A percentile compares a stretch with the other conserved stretches of the same genome.
These are phyloP conservation scores for Megaceryle torquata DNA, from an alignment of 2,113 vertebrate species.

Conservation along the genomic window DNA sequence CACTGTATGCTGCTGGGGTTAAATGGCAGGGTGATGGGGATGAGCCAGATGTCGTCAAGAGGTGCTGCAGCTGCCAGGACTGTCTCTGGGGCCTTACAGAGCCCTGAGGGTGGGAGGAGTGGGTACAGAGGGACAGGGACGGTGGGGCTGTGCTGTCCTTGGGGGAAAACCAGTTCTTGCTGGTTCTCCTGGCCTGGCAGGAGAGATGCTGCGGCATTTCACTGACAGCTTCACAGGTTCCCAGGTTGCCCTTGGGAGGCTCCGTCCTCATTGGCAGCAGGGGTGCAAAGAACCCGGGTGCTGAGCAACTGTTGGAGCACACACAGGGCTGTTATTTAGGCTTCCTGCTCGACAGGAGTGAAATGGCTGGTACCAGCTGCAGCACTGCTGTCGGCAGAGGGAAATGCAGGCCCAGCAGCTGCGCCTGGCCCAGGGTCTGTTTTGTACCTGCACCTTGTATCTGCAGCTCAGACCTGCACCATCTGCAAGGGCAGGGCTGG, in stretches of 20 bases:
- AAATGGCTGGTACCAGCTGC: not conserved
- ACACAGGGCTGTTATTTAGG: fast-evolving
- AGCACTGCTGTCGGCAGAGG: not conserved
- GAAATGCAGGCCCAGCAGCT: not conserved
- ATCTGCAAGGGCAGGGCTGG: not conserved
- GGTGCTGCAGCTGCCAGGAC: not conserved
- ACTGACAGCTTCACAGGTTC: not conserved
- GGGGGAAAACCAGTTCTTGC: not conserved
- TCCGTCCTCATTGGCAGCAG: fast-evolving
- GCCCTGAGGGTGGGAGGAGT: not conserved
- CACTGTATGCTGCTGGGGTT: not conserved
- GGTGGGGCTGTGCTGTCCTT: not conserved
- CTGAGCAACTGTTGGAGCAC: not conserved
- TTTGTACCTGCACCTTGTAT: not conserved
- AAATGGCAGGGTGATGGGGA: not conserved
- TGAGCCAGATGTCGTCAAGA: not conserved
- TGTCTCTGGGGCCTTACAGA: not conserved
- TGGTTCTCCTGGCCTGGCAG: not conserved
- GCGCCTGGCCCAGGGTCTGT: not conserved
- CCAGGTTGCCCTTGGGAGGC: not conserved
- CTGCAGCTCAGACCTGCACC: not conserved
- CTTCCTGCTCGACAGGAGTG: not conserved
- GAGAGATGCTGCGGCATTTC: not conserved
- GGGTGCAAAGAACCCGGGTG: not conserved
- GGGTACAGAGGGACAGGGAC: not conserved